Evolutionary conservation across 2,888 invertebrate species (phyloP), one percentile per base, ranked within the genome.

Genomic region (Drosophila formosana): DNA sequence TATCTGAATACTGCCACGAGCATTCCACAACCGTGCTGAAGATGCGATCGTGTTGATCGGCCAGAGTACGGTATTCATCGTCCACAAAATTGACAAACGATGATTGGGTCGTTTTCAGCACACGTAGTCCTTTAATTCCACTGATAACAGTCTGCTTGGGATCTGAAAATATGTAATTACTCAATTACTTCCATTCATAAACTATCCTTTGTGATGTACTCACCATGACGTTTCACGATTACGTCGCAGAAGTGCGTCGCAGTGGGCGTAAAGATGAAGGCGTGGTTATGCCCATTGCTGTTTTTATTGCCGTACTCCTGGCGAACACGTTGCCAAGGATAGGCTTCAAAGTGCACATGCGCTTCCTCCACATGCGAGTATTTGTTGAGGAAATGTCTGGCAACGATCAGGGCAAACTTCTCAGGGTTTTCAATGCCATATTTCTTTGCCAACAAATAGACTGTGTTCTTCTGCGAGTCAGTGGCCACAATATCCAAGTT

Each of bases 401-500:
- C 95, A 18, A 96, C 93, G n/a, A 95, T 92, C 23, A 96, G 93
- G 1, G 95, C 96, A 90, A 96, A 97, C 83, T 95, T 95, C 91
- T 97, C 97, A 0, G 96, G 96, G 28, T 95, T 95, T 80, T 95
- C 95, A 32, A 96, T 94, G 52, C 96, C 96, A 89, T 95, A 93
- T 85, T 96, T 95, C 89, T 96, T 96, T 6, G 96, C 96, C 78
- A 96, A 91, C 41, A 96, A 92, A 89, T 96, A 96, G 39, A 96
- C 95, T 1, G 96, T 96, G 89, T 97, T 97, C 92, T 96, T 96
- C 91, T 96, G 96, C 0, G 96, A 95, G 89, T 96, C 96, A 0
- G 96, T 96, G 9, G 96, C 96, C 18, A 97, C 95, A 68, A 97
- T 95, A 88, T 96, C 96, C 55, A 95, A 94, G 89, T 97, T 97